phyloP scores from a whole-genome alignment of 2,888 invertebrate genomes.

The Sphecodes monilicornis region DNA sequence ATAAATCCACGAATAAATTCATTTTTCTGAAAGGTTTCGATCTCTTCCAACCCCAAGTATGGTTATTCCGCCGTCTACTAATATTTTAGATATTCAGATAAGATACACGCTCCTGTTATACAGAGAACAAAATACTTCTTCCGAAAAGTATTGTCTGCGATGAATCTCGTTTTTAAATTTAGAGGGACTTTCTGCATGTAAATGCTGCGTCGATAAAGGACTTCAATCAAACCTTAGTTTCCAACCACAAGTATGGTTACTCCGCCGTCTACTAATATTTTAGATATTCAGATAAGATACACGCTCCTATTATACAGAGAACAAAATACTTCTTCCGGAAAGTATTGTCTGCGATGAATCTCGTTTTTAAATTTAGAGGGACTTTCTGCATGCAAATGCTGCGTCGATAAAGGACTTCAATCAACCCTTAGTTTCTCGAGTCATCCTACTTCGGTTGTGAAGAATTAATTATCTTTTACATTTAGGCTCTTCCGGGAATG shows the following conservation, averaged over 20 bases:
- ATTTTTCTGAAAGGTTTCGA: constrained; percentile 81
- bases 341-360: not conserved
- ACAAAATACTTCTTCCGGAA: constrained; percentile 34
- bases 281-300: constrained; percentile 41
- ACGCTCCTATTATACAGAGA: constrained; percentile 25
- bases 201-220: not conserved
- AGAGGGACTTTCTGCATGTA: not conserved
- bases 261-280: constrained; percentile 40
- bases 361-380: not conserved
- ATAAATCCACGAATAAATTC: constrained; percentile 81
- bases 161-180: constrained; percentile 13
- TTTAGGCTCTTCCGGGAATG: too few relatives aligned
- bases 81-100: constrained; percentile 37
- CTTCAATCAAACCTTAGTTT: not conserved
- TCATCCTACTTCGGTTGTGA: too few relatives aligned
- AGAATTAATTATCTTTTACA: too few relatives aligned
- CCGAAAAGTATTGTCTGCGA: not conserved
- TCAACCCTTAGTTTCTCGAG: not conserved
- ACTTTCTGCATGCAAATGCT: not conserved
- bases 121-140: constrained; percentile 37
- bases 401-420: not conserved
- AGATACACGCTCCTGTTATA: constrained; percentile 39
- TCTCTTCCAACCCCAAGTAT: constrained; percentile 57
- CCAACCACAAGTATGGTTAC: constrained; percentile 46
- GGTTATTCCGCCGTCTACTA: constrained; percentile 41